A percentile compares a stretch with the other conserved stretches of the same genome.
Conservation (phyloP, 2,888 invertebrate species). For the Clanis bilineata region DNA sequence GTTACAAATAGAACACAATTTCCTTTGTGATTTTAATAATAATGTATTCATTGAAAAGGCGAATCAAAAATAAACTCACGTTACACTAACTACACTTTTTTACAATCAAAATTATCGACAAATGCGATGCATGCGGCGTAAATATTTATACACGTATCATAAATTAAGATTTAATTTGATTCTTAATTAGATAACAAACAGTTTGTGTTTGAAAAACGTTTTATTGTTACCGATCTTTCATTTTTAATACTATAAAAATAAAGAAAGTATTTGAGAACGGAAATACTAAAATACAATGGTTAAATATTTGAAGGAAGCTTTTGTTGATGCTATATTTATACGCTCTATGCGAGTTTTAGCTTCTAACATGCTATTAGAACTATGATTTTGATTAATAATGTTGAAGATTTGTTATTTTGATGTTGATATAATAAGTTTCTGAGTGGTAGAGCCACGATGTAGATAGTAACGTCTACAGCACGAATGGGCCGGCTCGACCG, state of each 20-base stretch:
- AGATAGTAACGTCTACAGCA: too few species aligned
- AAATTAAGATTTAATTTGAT: constrained; percentile 7
- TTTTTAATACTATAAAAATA: background rate
- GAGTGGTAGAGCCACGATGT: too few species aligned
- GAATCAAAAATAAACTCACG: constrained; percentile 25
- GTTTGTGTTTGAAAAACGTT: constrained; percentile 7
- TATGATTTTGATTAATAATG: too few species aligned
- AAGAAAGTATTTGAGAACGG: constrained; percentile 1
- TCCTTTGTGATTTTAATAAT: constrained; percentile 17
- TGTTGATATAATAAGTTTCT: too few species aligned
- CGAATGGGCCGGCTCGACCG: too few species aligned
- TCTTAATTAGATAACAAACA: constrained; percentile 10
- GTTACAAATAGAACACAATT: constrained; percentile 8
- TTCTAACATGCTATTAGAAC: too few species aligned
- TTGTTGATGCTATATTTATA: background rate
- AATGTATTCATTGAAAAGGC: constrained; percentile 19
- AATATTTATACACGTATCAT: constrained; percentile 18
- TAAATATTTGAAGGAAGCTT: background rate
- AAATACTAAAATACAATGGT: constrained; percentile 1
- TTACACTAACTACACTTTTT: constrained; percentile 18
- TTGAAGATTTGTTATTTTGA: too few species aligned
- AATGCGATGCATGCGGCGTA: constrained; percentile 3
- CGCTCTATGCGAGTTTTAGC: too few species aligned
- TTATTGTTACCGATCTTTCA: constrained; percentile 4
- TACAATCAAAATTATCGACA: constrained; percentile 17